These are phyloP conservation scores for Stratiomys singularior DNA, from an alignment of 2,888 invertebrate species.

Conservation along the genomic window DNA sequence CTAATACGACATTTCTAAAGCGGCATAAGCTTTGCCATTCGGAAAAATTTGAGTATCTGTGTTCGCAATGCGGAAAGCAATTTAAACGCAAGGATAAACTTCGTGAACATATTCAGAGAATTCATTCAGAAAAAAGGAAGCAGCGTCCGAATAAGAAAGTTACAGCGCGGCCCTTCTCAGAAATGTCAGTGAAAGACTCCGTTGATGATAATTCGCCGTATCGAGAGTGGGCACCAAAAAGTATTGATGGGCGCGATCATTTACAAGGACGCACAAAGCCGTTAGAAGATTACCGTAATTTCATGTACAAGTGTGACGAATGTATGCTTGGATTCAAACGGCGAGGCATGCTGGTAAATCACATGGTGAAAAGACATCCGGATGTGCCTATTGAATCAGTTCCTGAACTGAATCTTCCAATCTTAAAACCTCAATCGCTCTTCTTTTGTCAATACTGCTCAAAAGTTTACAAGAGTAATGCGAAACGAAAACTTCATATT, in stretches of 20 bases:
- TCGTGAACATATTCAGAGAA: constrained; percentile 52
- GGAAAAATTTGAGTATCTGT: constrained; percentile 75
- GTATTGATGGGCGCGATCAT: constrained; percentile 54
- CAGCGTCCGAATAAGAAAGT: constrained; percentile 31
- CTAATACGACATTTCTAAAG: constrained; percentile 76
- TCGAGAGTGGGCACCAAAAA: constrained; percentile 39
- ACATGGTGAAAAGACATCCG: constrained; percentile 81
- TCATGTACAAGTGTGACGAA: constrained; percentile 79
- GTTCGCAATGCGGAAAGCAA: constrained; percentile 79
- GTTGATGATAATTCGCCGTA: constrained; percentile 29
- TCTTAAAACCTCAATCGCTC: constrained; percentile 78
- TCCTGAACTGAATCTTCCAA: constrained; percentile 80
- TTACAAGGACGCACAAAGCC: constrained; percentile 54
- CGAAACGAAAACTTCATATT: constrained; percentile 85
- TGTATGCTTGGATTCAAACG: constrained; percentile 81
- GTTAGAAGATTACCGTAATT: constrained; percentile 76
- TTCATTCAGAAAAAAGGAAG: constrained; percentile 51
- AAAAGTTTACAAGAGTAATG: constrained; percentile 84
- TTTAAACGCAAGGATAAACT: constrained; percentile 72
- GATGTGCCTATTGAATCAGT: constrained; percentile 73
- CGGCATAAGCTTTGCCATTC: constrained; percentile 72
- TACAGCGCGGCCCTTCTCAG: neutral
- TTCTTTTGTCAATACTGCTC: constrained; percentile 89
- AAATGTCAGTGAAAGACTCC: neutral
- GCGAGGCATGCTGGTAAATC: constrained; percentile 87